Evolutionary conservation across 37 sponge, comb jelly and placozoan species (phyloP).

Genomic region (Axinella damicornis): DNA sequence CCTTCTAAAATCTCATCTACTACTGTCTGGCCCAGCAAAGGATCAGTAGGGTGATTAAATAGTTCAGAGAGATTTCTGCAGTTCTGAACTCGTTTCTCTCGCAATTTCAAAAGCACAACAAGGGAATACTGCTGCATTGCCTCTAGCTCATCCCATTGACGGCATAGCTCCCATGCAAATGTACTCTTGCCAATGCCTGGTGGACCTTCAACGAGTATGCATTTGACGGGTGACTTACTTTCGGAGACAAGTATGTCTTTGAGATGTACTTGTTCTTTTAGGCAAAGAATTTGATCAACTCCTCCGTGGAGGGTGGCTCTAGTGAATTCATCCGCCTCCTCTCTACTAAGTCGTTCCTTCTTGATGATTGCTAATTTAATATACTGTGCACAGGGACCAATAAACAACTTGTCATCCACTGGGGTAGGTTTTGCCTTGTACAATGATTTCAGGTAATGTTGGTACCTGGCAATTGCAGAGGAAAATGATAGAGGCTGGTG

Average conservation of each 20-base stretch:
- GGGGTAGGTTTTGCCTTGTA: background rate
- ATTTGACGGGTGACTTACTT: background rate
- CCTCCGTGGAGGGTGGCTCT: background rate
- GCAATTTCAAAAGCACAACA: constrained; percentile 10
- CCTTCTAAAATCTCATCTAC: background rate
- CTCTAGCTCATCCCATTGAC: background rate
- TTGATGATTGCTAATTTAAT: background rate
- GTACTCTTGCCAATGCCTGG: constrained; percentile 54
- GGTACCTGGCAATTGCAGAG: background rate
- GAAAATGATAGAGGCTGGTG: background rate
- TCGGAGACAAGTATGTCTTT: background rate
- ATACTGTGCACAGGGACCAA: background rate
- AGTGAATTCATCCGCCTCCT: background rate
- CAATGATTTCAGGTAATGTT: background rate
- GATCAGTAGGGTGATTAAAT: background rate
- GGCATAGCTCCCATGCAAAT: constrained; percentile 25
- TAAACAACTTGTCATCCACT: constrained; percentile 4
- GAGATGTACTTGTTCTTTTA: background rate
- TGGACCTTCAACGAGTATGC: constrained; percentile 31
- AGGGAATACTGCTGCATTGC: background rate
- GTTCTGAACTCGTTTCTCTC: constrained; percentile 12
- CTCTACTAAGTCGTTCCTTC: background rate
- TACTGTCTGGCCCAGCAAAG: background rate
- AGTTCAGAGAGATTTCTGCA: constrained; percentile 6
- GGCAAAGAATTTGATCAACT: background rate